Evolutionary conservation across 2,113 vertebrate genomes (phyloP), one percentile per base, ranked within the genome.

Genomic region (Nettapus auritus): DNA sequence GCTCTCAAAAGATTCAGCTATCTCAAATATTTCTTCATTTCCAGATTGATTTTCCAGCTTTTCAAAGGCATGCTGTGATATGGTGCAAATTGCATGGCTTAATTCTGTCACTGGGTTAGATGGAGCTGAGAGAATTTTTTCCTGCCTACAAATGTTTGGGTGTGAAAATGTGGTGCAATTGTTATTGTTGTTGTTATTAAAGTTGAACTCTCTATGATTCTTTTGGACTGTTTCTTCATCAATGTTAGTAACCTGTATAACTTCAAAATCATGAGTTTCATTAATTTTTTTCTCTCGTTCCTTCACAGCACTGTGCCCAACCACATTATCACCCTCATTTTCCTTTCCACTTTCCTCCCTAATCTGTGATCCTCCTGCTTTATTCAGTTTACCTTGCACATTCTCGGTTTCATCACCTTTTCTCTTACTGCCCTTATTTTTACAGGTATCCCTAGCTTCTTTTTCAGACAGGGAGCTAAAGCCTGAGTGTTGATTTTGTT

Each of bases 151-250:
- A 64, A 91, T 82, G 69, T 87, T 97, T 87, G 16, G 42, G 73
- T 93, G 69, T 13, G 80, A 86, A 53, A 80, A 89, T 79, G 78
- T 75, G 50, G 91, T 23, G 26, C 96, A 66, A 86, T 97, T 97
- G 76, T 99, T 99, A 33, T 98, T 99, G 68, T 99, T 98, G 92
- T 99, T 98, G 93, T 99, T 99, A 94, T 91, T 98, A 44, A 96
- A 92, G 69, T 82, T 96, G 64, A 55, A 79, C 59, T 97, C 93
- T 84, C 91, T 95, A 50, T 63, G 55, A 88, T 88, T 94, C 68
- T 89, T 96, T 85, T 89, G 94, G 68, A 94, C 50, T 44, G 59
- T 73, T 46, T 97, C 95, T 46, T 95, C 97, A 64, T 97, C 96
- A 73, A 97, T 95, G 84, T 97, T 97, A 55, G 97, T 95, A 96